phyloP scores from a whole-genome alignment of 23 tunicate genomes.

The Trididemnum miniatum region DNA sequence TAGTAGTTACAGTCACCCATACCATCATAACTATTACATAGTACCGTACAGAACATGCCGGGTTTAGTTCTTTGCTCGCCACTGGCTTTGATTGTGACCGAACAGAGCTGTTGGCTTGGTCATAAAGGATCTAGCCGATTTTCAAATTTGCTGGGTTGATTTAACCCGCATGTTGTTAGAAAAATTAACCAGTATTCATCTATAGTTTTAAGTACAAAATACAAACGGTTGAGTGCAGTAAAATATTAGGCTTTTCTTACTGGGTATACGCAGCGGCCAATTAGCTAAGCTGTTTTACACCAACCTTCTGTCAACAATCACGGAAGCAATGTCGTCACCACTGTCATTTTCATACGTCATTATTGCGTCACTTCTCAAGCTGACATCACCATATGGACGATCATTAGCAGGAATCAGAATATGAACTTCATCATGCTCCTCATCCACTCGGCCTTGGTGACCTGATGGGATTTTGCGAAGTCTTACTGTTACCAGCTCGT shows the following conservation, averaged over 20 bases:
- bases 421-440: conserved; percentile 17
- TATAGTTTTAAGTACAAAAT: no score
- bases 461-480: conserved; percentile 32
- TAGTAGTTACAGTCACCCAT: no score
- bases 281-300: background rate
- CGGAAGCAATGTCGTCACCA: background rate
- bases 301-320: conserved; percentile 16
- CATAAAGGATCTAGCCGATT: no score
- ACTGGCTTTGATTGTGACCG: no score
- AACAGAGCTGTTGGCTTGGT: no score
- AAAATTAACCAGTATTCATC: no score
- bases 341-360: conserved; percentile 28
- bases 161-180: no score
- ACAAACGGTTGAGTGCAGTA: no score
- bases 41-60: no score
- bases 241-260: background rate
- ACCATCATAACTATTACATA: no score
- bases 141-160: no score
- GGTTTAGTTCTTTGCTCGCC: no score
- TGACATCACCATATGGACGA: conserved; percentile 79
- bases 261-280: background rate
- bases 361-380: conserved; percentile 25
- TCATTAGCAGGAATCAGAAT: conserved; percentile 73
- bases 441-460: conserved; percentile 57
- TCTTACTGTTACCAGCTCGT: conserved; percentile 50